A percentile compares a stretch with the other conserved stretches of the same genome.
Conservation (phyloP, 2,113 vertebrate genomes). For the Rutilus rutilus region DNA sequence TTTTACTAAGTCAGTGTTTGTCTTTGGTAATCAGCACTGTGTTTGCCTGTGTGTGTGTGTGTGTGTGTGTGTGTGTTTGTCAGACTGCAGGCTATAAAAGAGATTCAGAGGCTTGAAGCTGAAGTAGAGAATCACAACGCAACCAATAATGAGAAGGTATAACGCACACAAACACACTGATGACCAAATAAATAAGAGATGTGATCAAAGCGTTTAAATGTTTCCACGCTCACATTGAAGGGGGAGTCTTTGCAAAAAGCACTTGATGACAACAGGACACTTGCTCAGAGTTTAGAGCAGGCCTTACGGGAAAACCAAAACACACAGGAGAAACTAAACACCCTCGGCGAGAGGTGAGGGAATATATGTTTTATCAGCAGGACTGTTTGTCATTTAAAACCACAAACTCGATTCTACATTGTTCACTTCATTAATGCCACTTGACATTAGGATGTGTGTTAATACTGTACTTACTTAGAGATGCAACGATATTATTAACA, state of each 20-base stretch:
- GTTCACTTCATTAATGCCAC: not conserved
- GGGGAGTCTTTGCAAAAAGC: conserved; percentile 67
- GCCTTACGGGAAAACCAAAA: conserved; percentile 64
- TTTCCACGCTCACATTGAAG: conserved; percentile 51
- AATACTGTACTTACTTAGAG: too few species aligned
- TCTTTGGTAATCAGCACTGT: not conserved
- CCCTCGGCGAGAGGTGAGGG: not conserved
- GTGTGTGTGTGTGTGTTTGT: conserved; percentile 10
- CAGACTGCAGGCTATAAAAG: conserved; percentile 62
- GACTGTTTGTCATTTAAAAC: too few species aligned
- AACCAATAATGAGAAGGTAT: conserved; percentile 53
- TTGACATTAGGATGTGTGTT: too few species aligned
- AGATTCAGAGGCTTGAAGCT: conserved; percentile 70
- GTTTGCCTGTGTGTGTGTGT: not conserved
- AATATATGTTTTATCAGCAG: not conserved
- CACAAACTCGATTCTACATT: not conserved
- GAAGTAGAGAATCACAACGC: conserved; percentile 72
- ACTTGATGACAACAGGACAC: conserved; percentile 72
- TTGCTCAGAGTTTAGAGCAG: conserved; percentile 69
- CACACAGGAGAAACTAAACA: conserved; percentile 64
- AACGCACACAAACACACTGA: not conserved
- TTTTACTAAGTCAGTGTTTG: not conserved
- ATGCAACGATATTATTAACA: too few species aligned
- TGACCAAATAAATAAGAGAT: not conserved
- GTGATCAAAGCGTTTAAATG: not conserved